phyloP scores from a whole-genome alignment of 2,797 vertebrate species.

The Tokudaia tokunoshimensis region DNA sequence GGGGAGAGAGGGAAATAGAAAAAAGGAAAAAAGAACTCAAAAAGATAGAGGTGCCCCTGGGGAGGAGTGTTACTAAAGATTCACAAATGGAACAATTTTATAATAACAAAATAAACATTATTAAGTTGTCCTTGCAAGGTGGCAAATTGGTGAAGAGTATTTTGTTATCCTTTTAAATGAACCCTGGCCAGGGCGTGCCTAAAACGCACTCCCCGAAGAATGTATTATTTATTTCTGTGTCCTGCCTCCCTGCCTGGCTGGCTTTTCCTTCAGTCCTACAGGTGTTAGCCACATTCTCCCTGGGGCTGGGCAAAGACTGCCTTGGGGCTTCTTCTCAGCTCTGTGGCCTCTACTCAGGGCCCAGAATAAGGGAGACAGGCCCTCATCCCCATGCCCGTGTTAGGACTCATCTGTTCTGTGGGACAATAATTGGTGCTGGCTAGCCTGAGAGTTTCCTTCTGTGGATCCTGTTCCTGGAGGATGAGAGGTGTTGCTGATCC shows the following conservation, averaged over 20 bases:
- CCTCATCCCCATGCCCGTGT: background rate
- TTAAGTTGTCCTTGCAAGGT: background rate
- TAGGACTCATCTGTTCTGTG: background rate
- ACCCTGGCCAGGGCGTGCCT: background rate
- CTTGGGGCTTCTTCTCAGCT: background rate
- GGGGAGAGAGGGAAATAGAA: fast-evolving
- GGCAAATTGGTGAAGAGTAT: background rate
- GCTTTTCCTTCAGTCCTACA: background rate
- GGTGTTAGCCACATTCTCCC: background rate
- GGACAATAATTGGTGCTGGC: background rate
- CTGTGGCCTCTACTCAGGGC: too few relatives aligned
- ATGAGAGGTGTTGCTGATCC: background rate
- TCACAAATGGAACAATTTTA: background rate
- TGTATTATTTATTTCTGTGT: background rate
- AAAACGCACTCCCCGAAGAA: background rate
- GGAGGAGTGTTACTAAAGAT: background rate
- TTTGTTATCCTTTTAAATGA: slow-evolving; percentile 15
- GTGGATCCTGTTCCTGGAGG: background rate
- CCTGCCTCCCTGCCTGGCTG: background rate
- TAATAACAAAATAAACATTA: slow-evolving; percentile 25
- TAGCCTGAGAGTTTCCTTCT: background rate
- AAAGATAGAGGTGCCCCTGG: background rate
- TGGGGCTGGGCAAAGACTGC: background rate
- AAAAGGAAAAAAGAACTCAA: background rate
- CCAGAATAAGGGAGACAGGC: background rate